Evolutionary conservation across 2,888 invertebrate genomes (phyloP).

Genomic region (Oscheius sp.): DNA sequence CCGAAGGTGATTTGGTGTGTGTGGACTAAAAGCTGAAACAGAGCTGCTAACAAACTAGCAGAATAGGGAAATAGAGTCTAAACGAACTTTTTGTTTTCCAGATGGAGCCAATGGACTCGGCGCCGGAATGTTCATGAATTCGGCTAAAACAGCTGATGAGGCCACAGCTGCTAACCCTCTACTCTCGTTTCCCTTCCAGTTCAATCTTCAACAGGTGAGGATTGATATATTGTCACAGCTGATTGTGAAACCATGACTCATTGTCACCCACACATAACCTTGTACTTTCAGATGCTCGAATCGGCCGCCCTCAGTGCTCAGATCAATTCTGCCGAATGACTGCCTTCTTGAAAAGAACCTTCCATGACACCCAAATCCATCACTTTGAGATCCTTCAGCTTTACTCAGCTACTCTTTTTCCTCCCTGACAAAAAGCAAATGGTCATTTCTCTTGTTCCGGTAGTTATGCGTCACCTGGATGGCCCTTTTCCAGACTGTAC

Average conservation of each 20-base stretch:
- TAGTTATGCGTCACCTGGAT: slow-evolving; percentile 25
- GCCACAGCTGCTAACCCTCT: slow-evolving; percentile 46
- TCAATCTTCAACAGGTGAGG: slow-evolving; percentile 57
- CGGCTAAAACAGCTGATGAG: slow-evolving; percentile 51
- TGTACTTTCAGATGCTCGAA: slow-evolving; percentile 48
- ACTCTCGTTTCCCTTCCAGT: slow-evolving; percentile 47
- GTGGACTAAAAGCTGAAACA: neutral
- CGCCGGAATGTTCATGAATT: slow-evolving; percentile 43
- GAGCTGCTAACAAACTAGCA: too few species aligned
- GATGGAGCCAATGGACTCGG: slow-evolving; percentile 54
- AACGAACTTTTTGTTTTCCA: slow-evolving; percentile 32
- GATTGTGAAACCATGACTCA: neutral
- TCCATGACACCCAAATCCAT: slow-evolving; percentile 10
- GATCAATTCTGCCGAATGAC: slow-evolving; percentile 31
- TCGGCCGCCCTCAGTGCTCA: slow-evolving; percentile 50
- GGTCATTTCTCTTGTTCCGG: slow-evolving; percentile 20
- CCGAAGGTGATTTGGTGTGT: slow-evolving; percentile 11
- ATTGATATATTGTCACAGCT: too few species aligned
- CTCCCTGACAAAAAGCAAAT: slow-evolving; percentile 9
- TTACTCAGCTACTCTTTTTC: neutral
- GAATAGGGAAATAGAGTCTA: neutral
- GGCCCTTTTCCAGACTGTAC: slow-evolving; percentile 8
- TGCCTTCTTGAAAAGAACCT: neutral
- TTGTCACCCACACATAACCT: too few species aligned
- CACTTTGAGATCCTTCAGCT: slow-evolving; percentile 19